phyloP scores from a whole-genome alignment of 2,888 invertebrate genomes.

The Philereme vetulata region DNA sequence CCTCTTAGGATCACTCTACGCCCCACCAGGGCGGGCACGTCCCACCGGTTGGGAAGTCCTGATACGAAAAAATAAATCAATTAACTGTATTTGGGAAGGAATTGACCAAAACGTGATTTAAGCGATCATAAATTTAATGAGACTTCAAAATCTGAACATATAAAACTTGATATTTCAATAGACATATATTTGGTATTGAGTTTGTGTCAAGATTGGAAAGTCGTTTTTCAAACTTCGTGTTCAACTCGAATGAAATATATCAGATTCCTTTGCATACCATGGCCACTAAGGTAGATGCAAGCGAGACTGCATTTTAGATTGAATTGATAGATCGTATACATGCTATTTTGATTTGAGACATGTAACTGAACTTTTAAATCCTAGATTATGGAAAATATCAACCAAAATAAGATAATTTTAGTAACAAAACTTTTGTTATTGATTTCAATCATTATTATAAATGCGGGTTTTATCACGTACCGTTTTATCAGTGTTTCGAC shows the following conservation, averaged over 20 bases:
- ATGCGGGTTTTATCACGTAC: too few species aligned
- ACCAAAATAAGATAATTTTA: too few species aligned
- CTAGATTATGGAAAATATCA: too few species aligned
- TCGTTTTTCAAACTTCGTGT: conserved; percentile 6
- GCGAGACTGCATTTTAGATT: conserved; percentile 17
- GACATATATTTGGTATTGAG: background rate
- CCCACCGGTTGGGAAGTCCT: too few species aligned
- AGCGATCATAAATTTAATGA: background rate
- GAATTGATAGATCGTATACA: conserved; percentile 31
- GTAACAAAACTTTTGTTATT: too few species aligned
- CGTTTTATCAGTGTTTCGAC: too few species aligned
- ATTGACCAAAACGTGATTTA: too few species aligned
- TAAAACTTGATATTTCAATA: background rate
- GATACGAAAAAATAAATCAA: too few species aligned
- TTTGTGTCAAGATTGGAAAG: background rate
- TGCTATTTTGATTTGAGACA: conserved; percentile 30
- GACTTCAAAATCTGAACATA: background rate
- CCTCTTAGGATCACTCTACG: too few species aligned
- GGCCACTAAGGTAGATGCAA: conserved; percentile 12
- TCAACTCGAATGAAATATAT: conserved; percentile 10
- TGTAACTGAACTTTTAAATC: background rate
- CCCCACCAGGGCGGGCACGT: too few species aligned
- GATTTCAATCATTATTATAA: too few species aligned
- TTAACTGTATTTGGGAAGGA: too few species aligned
- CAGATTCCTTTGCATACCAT: conserved; percentile 2